These are phyloP conservation scores for Oscheius sp. DNA, from an alignment of 2,888 invertebrate species.

Conservation along the genomic window DNA sequence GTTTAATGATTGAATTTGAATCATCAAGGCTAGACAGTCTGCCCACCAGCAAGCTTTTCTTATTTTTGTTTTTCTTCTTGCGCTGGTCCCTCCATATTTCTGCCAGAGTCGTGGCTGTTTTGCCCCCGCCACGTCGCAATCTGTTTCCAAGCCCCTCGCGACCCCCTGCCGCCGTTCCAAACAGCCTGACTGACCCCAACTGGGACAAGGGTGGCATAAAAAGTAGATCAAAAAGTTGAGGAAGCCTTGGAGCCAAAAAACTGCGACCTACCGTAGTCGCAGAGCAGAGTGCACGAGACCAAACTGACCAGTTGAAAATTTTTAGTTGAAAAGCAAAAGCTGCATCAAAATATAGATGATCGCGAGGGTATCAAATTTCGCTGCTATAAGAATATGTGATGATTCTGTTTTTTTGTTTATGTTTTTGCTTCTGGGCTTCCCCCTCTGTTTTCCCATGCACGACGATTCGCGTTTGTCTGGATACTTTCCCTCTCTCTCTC, in stretches of 20 bases:
- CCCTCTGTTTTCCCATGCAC: slow-evolving; percentile 25
- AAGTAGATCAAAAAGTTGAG: no score
- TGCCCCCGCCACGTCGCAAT: slow-evolving; percentile 26
- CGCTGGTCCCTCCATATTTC: slow-evolving; percentile 13
- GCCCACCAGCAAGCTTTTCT: no score
- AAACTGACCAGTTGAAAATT: no score
- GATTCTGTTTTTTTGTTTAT: slow-evolving; percentile 9
- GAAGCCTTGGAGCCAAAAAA: no score
- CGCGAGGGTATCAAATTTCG: no score
- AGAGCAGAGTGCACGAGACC: no score
- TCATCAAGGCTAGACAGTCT: no score
- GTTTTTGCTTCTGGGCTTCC: slow-evolving; percentile 15
- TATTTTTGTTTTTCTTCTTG: slow-evolving; percentile 15
- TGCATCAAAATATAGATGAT: no score
- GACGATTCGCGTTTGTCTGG: slow-evolving; percentile 19
- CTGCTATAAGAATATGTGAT: neutral
- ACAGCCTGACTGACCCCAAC: slow-evolving; percentile 8
- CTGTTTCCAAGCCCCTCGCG: slow-evolving; percentile 28
- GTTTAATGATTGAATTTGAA: no score
- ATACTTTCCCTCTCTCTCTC: slow-evolving; percentile 9
- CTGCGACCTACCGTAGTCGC: no score
- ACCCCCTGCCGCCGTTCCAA: slow-evolving; percentile 17
- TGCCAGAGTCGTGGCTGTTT: slow-evolving; percentile 21
- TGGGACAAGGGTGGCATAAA: neutral
- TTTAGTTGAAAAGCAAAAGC: no score